A percentile compares a stretch with the other conserved stretches of the same genome.
Evolutionary conservation across 2,113 vertebrate species (phyloP).

Genomic region (Theropithecus gelada): DNA sequence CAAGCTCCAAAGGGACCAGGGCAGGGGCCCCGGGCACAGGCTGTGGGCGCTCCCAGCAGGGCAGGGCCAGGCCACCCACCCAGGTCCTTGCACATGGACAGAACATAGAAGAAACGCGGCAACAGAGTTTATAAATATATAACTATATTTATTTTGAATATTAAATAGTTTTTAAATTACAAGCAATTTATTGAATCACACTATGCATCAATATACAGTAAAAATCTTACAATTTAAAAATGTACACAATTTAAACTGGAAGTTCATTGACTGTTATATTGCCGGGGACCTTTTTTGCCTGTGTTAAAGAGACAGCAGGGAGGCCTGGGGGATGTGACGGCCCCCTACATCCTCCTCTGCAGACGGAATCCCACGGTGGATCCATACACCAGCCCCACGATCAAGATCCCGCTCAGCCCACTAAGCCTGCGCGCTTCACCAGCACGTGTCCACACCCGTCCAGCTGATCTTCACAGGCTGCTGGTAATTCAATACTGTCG

Average conservation of each 20-base stretch:
- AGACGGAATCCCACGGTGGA: slow-evolving; percentile 86
- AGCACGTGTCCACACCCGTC: slow-evolving; percentile 87
- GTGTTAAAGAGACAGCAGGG: slow-evolving; percentile 90
- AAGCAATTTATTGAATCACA: slow-evolving; percentile 99
- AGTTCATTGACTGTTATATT: slow-evolving; percentile 90
- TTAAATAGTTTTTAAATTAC: slow-evolving; percentile 99
- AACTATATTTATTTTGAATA: slow-evolving; percentile 97
- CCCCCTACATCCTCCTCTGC: slow-evolving; percentile 88
- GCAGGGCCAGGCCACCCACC: no score
- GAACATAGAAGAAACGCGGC: slow-evolving; percentile 70
- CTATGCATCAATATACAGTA: slow-evolving; percentile 99
- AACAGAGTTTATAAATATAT: slow-evolving; percentile 90
- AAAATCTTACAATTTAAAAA: slow-evolving; percentile 98
- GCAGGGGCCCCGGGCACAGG: not conserved
- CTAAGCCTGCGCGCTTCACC: slow-evolving; percentile 91
- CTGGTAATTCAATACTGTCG: slow-evolving; percentile 87
- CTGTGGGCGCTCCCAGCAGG: not conserved
- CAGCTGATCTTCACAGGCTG: slow-evolving; percentile 87
- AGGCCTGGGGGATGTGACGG: slow-evolving; percentile 85
- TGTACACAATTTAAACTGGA: slow-evolving; percentile 95
- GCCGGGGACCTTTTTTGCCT: slow-evolving; percentile 86
- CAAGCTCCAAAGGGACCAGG: not conserved
- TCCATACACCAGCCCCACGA: slow-evolving; percentile 88
- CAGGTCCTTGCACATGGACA: not conserved
- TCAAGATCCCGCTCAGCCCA: slow-evolving; percentile 89